phyloP scores from a whole-genome alignment of 2,888 invertebrate species.

The Oasisia sp. region DNA sequence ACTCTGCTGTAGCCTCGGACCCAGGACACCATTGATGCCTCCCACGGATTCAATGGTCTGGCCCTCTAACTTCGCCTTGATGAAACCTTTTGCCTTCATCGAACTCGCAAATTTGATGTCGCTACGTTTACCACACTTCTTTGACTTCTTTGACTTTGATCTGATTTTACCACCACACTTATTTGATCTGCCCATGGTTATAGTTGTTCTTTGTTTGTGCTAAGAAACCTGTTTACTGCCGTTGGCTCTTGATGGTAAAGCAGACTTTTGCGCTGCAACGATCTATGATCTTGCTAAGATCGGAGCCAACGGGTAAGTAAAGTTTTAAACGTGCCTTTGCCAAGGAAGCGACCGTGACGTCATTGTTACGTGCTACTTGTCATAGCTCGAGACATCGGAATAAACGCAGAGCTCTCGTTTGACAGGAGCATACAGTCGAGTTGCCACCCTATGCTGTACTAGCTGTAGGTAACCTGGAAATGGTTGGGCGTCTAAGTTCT shows the following conservation, averaged over 20 bases:
- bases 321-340: not conserved
- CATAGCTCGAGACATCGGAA: not conserved
- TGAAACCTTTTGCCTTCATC: not conserved
- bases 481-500: too few relatives aligned
- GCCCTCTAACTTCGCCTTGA: not conserved
- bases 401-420: not conserved
- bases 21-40: not conserved
- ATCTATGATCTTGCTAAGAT: not conserved
- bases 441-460: too few relatives aligned
- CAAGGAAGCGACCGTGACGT: not conserved
- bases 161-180: not conserved
- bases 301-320: not conserved
- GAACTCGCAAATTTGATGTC: not conserved
- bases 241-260: not conserved
- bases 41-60: not conserved
- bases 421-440: too few relatives aligned
- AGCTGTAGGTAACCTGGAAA: too few relatives aligned
- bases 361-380: not conserved
- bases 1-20: not conserved
- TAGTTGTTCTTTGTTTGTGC: not conserved
- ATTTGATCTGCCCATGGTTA: not conserved
- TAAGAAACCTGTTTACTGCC: not conserved
- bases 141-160: too few relatives aligned
- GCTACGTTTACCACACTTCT: not conserved
- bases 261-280: not conserved